These are phyloP conservation scores for Toxotes chatareus DNA, from an alignment of 2,113 vertebrate genomes.

Conservation along the genomic window DNA sequence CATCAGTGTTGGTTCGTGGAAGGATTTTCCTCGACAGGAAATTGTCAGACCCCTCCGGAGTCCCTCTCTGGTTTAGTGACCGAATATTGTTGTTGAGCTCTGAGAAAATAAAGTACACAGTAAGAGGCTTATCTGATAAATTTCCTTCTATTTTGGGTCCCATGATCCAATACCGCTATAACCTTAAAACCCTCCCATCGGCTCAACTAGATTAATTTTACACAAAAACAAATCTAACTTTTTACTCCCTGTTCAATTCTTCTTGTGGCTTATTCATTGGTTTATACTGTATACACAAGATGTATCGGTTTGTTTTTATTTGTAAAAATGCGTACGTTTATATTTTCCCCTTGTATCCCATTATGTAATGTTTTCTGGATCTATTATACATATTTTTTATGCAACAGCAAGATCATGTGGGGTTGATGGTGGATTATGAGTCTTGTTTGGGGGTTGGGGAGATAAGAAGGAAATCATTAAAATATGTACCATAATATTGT, in stretches of 20 bases:
- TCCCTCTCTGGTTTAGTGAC: conserved; percentile 55
- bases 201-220: conserved; percentile 59
- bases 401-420: conserved; percentile 21
- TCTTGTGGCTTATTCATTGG: neutral
- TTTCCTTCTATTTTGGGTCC: conserved; percentile 63
- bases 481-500: conserved; percentile 26
- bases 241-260: conserved; percentile 23
- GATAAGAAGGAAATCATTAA: conserved; percentile 49
- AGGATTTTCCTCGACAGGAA: conserved; percentile 59
- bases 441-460: conserved; percentile 23
- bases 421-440: conserved; percentile 9
- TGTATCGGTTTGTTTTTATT: conserved; percentile 29
- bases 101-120: conserved; percentile 68
- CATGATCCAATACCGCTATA: conserved; percentile 65
- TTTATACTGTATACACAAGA: neutral
- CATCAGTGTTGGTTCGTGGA: conserved; percentile 10
- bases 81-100: conserved; percentile 64
- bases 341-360: conserved; percentile 13
- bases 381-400: neutral
- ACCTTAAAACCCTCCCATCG: conserved; percentile 62
- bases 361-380: neutral
- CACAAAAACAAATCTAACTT: conserved; percentile 56
- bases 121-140: conserved; percentile 79
- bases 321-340: conserved; percentile 6
- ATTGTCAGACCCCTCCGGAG: conserved; percentile 51